These are phyloP conservation scores for Brenthis hecate DNA, from an alignment of 2,888 invertebrate genomes.

Conservation along the genomic window DNA sequence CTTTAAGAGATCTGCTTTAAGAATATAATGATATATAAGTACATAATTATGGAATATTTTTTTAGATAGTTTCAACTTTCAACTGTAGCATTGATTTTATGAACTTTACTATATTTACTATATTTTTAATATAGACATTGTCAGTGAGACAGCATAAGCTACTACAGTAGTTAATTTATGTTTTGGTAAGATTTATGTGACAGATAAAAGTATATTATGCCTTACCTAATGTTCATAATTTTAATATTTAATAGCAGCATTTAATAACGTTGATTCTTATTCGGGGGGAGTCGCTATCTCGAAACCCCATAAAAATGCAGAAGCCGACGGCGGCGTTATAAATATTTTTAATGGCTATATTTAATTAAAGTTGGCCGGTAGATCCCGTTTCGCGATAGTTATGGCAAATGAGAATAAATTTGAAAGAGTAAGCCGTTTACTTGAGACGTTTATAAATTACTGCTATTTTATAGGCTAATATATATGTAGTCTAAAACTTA, in stretches of 20 bases:
- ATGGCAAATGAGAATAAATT: conserved; percentile 48
- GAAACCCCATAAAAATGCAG: conserved; percentile 74
- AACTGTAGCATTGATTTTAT: too few species aligned
- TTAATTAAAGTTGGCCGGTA: conserved; percentile 63
- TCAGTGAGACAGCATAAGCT: too few species aligned
- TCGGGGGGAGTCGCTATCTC: conserved; percentile 49
- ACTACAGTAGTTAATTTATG: too few species aligned
- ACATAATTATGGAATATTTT: too few species aligned
- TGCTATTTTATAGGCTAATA: not conserved
- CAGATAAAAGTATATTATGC: not conserved
- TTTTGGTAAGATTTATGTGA: not conserved
- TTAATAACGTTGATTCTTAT: conserved; percentile 43
- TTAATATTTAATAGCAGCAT: conserved; percentile 35
- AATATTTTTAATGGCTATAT: conserved; percentile 77
- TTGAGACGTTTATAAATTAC: conserved; percentile 5
- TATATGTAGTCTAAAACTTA: not conserved
- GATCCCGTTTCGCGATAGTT: conserved; percentile 51
- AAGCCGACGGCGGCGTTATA: conserved; percentile 62
- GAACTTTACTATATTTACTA: too few species aligned
- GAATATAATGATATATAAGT: too few species aligned
- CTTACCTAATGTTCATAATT: conserved; percentile 16
- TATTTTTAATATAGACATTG: too few species aligned
- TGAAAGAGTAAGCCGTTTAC: conserved; percentile 39
- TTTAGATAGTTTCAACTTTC: too few species aligned
- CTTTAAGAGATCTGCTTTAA: too few species aligned